phyloP scores from a whole-genome alignment of 1,140 invertebrate species.

The Triops longicaudatus region DNA sequence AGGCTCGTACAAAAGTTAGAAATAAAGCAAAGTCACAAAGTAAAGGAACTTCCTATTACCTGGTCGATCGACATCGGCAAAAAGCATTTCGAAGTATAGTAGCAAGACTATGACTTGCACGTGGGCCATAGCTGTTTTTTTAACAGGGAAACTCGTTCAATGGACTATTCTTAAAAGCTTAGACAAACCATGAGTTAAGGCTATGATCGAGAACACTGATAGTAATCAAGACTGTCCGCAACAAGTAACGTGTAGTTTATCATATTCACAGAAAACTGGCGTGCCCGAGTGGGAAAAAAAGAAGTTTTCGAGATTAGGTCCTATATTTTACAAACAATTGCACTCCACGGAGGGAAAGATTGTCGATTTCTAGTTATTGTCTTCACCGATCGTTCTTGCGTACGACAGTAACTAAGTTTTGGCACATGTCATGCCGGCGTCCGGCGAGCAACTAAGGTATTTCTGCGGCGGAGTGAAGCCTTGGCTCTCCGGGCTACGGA shows the following conservation, averaged over 20 bases:
- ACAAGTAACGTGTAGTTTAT: too few species aligned
- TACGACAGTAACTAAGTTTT: background rate
- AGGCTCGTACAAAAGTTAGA: background rate
- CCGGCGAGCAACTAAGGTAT: background rate
- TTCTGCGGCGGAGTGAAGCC: background rate
- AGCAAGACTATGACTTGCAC: background rate
- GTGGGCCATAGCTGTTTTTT: background rate
- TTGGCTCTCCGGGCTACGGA: background rate
- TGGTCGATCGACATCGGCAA: background rate
- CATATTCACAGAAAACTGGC: too few species aligned
- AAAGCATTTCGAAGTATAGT: background rate
- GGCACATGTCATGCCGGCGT: background rate
- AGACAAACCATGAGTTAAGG: too few species aligned
- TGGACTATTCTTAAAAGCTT: background rate
- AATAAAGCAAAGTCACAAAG: background rate
- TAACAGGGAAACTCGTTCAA: background rate
- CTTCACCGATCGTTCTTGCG: too few species aligned
- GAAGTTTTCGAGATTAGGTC: too few species aligned
- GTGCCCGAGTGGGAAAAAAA: too few species aligned
- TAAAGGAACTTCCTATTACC: background rate
- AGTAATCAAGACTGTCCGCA: too few species aligned
- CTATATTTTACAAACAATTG: too few species aligned
- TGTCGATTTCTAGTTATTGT: too few species aligned
- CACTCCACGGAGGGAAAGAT: too few species aligned
- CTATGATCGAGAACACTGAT: too few species aligned